Evolutionary conservation across 2,113 vertebrate genomes (phyloP), one percentile per base, ranked within the genome.

Genomic region (Caranx melampygus): DNA sequence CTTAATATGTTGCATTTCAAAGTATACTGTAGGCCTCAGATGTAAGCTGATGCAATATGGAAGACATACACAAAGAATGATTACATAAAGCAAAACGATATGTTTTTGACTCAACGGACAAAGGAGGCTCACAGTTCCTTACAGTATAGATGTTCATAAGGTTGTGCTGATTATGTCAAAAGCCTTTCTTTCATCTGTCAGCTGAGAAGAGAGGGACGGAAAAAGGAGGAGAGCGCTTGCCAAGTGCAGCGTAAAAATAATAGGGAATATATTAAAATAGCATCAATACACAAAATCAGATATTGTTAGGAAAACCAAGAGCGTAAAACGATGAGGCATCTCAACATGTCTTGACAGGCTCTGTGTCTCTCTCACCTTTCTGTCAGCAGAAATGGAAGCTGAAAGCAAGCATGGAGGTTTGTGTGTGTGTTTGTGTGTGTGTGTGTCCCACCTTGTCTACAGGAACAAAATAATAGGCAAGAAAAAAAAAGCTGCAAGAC

Each of bases 81-180:
- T 84, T 78, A 49, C 66, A 82, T 66, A 69, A 62, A 66, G 26
- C 20, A 13, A 18, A 21, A 71, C 54, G 52, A 84, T 64, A 47
- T 65, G 59, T 72, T 76, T 74, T 35, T 68, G 64, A 70, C 15
- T 70, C 55, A 66, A 67, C 79, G 62, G n/a, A 72, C 75, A 63
- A 58, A 83, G 82, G 44, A 16, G 45, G 13, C 16, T 51, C 67
- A 60, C 57, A 75, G 59, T 72, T 84, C 66, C 16, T 78, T 49
- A 85, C 61, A 75, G 70, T 63, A 82, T 33, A 51, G 63, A 74
- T 85, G 77, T 79, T 87, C 72, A 16, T 64, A 65, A 81, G 60
- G 72, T 65, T 91, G 88, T 90, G 82, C 92, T 88, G 88, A 93
- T 89, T 92, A 82, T 87, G 90, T 92, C 90, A 90, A 81, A 82